These are phyloP conservation scores for Mylabris phalerata DNA, from an alignment of 1,140 invertebrate genomes.

Conservation along the genomic window DNA sequence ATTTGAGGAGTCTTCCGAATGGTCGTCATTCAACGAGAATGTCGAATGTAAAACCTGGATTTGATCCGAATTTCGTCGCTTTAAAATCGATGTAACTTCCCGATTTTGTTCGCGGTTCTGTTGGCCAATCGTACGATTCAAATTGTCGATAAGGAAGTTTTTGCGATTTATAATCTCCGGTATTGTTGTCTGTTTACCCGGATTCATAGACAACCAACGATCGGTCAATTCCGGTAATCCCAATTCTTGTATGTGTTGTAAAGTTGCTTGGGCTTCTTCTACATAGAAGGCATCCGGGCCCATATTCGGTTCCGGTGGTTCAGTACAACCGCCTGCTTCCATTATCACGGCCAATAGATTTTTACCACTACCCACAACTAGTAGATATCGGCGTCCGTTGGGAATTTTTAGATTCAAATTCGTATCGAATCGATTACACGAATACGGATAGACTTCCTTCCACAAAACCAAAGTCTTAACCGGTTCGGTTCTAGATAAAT, in stretches of 20 bases:
- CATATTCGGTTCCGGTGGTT: slow-evolving; percentile 42
- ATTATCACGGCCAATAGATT: slow-evolving; percentile 59
- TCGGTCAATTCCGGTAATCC: slow-evolving; percentile 54
- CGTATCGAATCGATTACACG: slow-evolving; percentile 37
- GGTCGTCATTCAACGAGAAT: slow-evolving; percentile 30
- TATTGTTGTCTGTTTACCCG: slow-evolving; percentile 43
- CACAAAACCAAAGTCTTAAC: slow-evolving; percentile 67
- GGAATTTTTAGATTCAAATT: slow-evolving; percentile 41
- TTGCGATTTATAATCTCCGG: slow-evolving; percentile 18
- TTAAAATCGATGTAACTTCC: slow-evolving; percentile 51
- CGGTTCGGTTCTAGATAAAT: slow-evolving; percentile 55
- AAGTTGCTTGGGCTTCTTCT: slow-evolving; percentile 62
- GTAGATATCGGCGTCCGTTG: slow-evolving; percentile 61
- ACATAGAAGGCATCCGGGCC: slow-evolving; percentile 56
- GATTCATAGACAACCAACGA: slow-evolving; percentile 54
- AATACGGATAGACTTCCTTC: slow-evolving; percentile 61
- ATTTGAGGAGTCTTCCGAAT: slow-evolving; percentile 47
- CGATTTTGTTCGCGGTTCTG: not conserved
- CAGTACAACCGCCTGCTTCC: slow-evolving; percentile 56
- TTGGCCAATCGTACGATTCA: not conserved
- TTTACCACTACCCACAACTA: slow-evolving; percentile 59
- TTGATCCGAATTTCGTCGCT: slow-evolving; percentile 51
- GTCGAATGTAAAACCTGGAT: slow-evolving; percentile 27
- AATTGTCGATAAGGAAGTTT: slow-evolving; percentile 5
- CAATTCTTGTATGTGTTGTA: slow-evolving; percentile 59